Percentiles rank a stretch among this genome's conserved stretches.
Evolutionary conservation across 2,888 invertebrate genomes (phyloP).

Genomic region (Eupithecia insigniata): DNA sequence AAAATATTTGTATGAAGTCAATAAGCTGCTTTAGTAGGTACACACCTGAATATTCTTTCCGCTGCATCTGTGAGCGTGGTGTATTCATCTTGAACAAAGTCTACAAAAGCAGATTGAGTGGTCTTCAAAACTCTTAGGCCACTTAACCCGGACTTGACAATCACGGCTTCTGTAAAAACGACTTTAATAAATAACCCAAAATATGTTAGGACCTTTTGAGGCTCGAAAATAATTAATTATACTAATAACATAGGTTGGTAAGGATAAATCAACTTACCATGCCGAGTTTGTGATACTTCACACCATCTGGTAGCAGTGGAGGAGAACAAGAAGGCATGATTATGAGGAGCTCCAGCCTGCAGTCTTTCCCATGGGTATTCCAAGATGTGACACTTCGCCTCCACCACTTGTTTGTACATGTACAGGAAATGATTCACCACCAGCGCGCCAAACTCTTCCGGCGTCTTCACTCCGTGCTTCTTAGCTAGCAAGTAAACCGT

Average conservation of each 20-base stretch:
- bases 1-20: not conserved
- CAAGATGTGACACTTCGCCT: conserved; percentile 87
- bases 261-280: conserved; percentile 79
- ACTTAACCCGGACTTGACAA: conserved; percentile 87
- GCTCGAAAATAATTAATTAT: not conserved
- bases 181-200: not conserved
- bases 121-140: conserved; percentile 90
- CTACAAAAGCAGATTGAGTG: conserved; percentile 91
- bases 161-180: conserved; percentile 74
- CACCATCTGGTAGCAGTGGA: conserved; percentile 88
- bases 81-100: conserved; percentile 91
- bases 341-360: conserved; percentile 83
- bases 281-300: conserved; percentile 86
- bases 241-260: too few relatives aligned
- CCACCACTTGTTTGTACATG: conserved; percentile 89
- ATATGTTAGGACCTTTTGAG: not conserved
- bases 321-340: conserved; percentile 90
- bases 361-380: conserved; percentile 92
- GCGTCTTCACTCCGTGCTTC: conserved; percentile 89
- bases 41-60: conserved; percentile 87
- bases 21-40: not conserved
- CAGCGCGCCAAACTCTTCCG: conserved; percentile 90
- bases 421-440: conserved; percentile 89
- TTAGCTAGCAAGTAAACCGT: conserved; percentile 91
- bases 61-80: conserved; percentile 89